Conservation (phyloP, 2,888 invertebrate genomes). For the Camponotus fellah region DNA sequence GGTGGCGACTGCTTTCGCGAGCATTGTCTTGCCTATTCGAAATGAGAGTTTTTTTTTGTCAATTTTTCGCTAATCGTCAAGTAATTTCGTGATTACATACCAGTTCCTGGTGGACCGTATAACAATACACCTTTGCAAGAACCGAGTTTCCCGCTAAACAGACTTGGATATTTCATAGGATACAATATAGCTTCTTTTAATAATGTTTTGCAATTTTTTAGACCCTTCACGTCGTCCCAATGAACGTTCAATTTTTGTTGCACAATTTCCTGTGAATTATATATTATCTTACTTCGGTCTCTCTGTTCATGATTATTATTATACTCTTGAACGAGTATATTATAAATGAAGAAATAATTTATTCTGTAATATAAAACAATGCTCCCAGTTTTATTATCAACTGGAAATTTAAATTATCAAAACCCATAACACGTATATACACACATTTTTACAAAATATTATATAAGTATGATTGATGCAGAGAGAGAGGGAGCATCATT, state of each 20-base stretch:
- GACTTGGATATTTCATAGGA: conserved; percentile 91
- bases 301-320: background rate
- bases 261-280: conserved; percentile 88
- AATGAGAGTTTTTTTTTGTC: background rate
- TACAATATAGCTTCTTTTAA: conserved; percentile 96
- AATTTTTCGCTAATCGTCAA: background rate
- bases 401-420: no score
- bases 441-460: no score
- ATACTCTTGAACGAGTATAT: background rate
- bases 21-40: conserved; percentile 91
- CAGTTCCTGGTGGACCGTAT: conserved; percentile 93
- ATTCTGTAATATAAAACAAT: background rate
- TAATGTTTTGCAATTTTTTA: conserved; percentile 91
- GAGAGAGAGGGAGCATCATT: no score
- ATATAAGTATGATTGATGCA: no score
- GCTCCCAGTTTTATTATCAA: background rate
- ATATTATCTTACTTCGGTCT: background rate
- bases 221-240: conserved; percentile 94
- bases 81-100: conserved; percentile 79
- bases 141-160: conserved; percentile 90
- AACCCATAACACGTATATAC: no score
- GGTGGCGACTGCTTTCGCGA: conserved; percentile 95
- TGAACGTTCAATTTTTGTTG: conserved; percentile 89
- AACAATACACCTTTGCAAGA: conserved; percentile 92
- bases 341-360: no score